phyloP scores from a whole-genome alignment of 2,888 invertebrate genomes.

The Chirona hameri region DNA sequence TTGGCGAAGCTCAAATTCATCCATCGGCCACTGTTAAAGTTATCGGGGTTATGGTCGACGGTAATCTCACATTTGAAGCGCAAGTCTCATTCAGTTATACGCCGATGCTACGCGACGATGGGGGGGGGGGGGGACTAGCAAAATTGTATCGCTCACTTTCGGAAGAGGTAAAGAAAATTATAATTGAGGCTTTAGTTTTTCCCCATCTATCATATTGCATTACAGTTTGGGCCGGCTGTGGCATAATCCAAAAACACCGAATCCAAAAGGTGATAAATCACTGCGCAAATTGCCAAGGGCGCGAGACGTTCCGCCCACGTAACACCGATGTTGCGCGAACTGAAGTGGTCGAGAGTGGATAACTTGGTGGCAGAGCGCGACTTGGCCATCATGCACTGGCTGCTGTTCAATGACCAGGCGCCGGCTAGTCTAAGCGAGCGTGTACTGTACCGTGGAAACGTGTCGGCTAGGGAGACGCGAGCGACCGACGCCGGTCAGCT shows the following conservation, averaged over 20 bases:
- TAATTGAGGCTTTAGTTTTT: too few species aligned
- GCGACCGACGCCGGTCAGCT: not conserved
- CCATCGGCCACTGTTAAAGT: not conserved
- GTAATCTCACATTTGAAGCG: not conserved
- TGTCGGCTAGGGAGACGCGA: not conserved
- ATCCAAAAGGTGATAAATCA: not conserved
- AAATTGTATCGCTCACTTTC: not conserved
- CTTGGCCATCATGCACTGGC: too few species aligned
- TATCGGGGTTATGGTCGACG: not conserved
- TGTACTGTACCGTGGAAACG: not conserved
- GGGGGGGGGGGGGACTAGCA: not conserved
- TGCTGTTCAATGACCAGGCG: too few species aligned
- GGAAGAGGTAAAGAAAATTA: not conserved
- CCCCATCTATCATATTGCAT: too few species aligned
- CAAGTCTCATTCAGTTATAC: not conserved
- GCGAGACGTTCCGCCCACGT: not conserved
- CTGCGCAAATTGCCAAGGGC: not conserved
- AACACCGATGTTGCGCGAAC: not conserved
- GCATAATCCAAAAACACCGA: not conserved
- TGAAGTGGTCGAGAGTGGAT: not conserved
- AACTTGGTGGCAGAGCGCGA: too few species aligned
- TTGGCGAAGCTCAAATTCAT: not conserved
- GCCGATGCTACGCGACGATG: not conserved
- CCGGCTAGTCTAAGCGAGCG: too few species aligned
- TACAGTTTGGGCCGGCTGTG: not conserved